phyloP scores from a whole-genome alignment of 2,797 vertebrate species.

The Rhodeus uyekii region DNA sequence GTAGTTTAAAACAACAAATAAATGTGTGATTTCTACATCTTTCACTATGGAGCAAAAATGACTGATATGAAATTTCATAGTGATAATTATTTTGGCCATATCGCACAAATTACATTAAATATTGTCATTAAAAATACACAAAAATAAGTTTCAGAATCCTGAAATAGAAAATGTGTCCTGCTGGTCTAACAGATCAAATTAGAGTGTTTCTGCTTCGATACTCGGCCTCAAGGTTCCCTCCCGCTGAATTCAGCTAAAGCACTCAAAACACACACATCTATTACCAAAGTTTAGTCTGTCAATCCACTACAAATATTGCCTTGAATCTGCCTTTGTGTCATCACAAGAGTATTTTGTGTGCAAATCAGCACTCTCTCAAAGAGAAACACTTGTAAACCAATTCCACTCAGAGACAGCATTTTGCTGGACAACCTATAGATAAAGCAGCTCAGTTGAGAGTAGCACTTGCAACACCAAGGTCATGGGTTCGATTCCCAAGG shows the following conservation, averaged over 20 bases:
- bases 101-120: too few relatives aligned
- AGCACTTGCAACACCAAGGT: too few relatives aligned
- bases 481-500: too few relatives aligned
- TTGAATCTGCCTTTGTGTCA: background rate
- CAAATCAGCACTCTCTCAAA: background rate
- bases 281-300: background rate
- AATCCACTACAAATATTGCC: background rate
- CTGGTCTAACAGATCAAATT: background rate
- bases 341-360: background rate
- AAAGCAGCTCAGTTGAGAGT: too few relatives aligned
- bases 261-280: background rate
- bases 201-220: background rate
- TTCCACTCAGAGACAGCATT: too few relatives aligned
- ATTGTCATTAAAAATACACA: too few relatives aligned
- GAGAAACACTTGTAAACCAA: background rate
- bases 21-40: too few relatives aligned
- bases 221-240: background rate
- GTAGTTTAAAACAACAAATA: too few relatives aligned
- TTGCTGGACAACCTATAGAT: too few relatives aligned
- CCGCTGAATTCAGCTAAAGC: conserved; percentile 13
- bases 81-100: too few relatives aligned
- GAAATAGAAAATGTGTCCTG: background rate
- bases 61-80: too few relatives aligned
- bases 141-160: background rate
- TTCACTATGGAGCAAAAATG: too few relatives aligned